A percentile compares a stretch with the other conserved stretches of the same genome.
Conservation (phyloP, 2,888 invertebrate genomes). For the Asteroscopus sphinx region DNA sequence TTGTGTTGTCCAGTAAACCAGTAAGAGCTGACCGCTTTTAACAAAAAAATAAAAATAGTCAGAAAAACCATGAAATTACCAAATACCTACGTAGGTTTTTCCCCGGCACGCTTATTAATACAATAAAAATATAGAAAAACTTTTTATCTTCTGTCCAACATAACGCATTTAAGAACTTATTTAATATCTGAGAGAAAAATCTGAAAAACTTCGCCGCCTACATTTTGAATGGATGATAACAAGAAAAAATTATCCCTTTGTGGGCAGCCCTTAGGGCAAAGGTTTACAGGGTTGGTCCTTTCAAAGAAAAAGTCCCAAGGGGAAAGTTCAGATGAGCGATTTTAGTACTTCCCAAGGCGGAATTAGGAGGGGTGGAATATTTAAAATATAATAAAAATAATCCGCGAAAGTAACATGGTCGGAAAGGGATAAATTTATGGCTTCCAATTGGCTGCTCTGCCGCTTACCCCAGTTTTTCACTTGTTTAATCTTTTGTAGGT, state of each 20-base stretch:
- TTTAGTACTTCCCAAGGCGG: slow-evolving; percentile 30
- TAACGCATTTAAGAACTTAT: slow-evolving; percentile 46
- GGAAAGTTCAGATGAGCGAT: slow-evolving; percentile 48
- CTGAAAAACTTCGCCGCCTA: slow-evolving; percentile 43
- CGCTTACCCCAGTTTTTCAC: slow-evolving; percentile 57
- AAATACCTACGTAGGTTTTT: slow-evolving; percentile 1
- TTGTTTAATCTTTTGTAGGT: slow-evolving; percentile 61
- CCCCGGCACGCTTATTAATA: slow-evolving; percentile 14
- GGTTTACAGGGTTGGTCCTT: slow-evolving; percentile 33
- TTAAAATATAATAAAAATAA: slow-evolving; percentile 59
- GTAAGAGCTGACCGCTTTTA: background rate
- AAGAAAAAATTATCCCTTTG: slow-evolving; percentile 50
- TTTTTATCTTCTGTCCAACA: slow-evolving; percentile 20
- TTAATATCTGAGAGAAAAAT: slow-evolving; percentile 49
- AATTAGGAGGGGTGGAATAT: slow-evolving; percentile 34
- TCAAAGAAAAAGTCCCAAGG: slow-evolving; percentile 39
- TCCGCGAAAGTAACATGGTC: slow-evolving; percentile 52
- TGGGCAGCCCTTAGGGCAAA: slow-evolving; percentile 45
- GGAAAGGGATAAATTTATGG: slow-evolving; percentile 61
- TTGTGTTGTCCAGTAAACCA: slow-evolving; percentile 8
- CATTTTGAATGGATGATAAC: slow-evolving; percentile 52
- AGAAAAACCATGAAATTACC: slow-evolving; percentile 6
- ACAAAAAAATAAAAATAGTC: slow-evolving; percentile 12
- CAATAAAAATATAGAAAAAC: slow-evolving; percentile 24
- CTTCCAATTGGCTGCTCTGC: slow-evolving; percentile 63